A percentile compares a stretch with the other conserved stretches of the same genome.
phyloP scores from a whole-genome alignment of 2,797 vertebrate species.

The Acestrorhynchus altus region DNA sequence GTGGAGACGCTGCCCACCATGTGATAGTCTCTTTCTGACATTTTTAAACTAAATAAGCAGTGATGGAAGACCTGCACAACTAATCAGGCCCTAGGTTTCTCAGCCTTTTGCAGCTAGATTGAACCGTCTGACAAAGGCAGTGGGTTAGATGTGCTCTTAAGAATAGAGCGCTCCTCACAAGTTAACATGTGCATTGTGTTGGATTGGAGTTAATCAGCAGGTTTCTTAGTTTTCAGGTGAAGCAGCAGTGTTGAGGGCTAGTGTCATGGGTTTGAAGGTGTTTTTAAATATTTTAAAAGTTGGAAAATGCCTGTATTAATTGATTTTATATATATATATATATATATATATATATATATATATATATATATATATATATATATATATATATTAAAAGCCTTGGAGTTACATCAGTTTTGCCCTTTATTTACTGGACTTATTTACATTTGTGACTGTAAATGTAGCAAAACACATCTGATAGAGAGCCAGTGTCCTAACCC shows the following conservation, averaged over 20 bases:
- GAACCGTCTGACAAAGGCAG: no score
- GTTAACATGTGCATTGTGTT: background rate
- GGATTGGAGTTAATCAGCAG: constrained; percentile 18
- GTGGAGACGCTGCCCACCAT: constrained; percentile 24
- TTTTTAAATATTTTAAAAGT: background rate
- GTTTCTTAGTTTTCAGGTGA: constrained; percentile 6
- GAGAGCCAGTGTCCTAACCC: no score
- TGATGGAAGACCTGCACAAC: background rate
- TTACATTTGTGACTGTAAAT: no score
- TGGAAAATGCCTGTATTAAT: background rate
- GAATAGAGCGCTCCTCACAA: background rate
- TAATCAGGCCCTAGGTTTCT: background rate
- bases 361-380: no score
- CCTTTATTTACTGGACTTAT: no score
- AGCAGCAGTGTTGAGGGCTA: background rate
- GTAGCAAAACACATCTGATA: no score
- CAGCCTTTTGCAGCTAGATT: background rate
- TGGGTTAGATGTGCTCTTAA: background rate
- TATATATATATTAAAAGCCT: no score
- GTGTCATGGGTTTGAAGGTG: background rate
- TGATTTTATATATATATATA: no score
- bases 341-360: no score
- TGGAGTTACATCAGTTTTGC: no score
- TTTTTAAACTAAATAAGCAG: background rate
- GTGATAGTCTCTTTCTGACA: background rate